Evolutionary conservation across 1,140 invertebrate species (phyloP).

Genomic region (Eueides isabella): DNA sequence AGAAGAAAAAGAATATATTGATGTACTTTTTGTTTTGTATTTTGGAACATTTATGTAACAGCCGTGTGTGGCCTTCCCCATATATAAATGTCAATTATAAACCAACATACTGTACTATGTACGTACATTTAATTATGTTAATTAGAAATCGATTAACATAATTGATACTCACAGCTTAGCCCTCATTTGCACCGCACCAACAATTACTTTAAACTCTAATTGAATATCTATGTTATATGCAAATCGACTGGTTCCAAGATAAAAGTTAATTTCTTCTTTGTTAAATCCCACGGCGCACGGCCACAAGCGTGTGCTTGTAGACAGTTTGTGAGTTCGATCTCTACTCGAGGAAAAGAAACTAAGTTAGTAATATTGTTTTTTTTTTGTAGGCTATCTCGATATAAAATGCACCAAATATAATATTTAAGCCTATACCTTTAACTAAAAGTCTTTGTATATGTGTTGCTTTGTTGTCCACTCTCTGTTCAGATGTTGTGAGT

Average conservation of each 20-base stretch:
- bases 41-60: not conserved
- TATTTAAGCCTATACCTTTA: too few relatives aligned
- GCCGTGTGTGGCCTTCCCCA: constrained; percentile 10
- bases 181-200: constrained; percentile 47
- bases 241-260: constrained; percentile 43
- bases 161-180: constrained; percentile 40
- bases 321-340: too few relatives aligned
- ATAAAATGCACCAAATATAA: not conserved
- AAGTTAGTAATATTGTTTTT: not conserved
- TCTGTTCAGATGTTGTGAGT: too few relatives aligned
- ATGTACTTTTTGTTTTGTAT: too few relatives aligned
- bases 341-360: too few relatives aligned
- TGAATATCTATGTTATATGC: constrained; percentile 59
- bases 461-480: too few relatives aligned
- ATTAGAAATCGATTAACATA: constrained; percentile 44
- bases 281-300: too few relatives aligned
- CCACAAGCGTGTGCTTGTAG: too few relatives aligned
- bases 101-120: constrained; percentile 21
- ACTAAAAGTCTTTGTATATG: too few relatives aligned
- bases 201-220: constrained; percentile 53
- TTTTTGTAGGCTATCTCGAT: not conserved
- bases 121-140: constrained; percentile 43
- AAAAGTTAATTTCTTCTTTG: constrained; percentile 25
- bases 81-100: constrained; percentile 27
- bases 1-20: not conserved